phyloP scores from a whole-genome alignment of 2,797 vertebrate species.

The Tinamus major region DNA sequence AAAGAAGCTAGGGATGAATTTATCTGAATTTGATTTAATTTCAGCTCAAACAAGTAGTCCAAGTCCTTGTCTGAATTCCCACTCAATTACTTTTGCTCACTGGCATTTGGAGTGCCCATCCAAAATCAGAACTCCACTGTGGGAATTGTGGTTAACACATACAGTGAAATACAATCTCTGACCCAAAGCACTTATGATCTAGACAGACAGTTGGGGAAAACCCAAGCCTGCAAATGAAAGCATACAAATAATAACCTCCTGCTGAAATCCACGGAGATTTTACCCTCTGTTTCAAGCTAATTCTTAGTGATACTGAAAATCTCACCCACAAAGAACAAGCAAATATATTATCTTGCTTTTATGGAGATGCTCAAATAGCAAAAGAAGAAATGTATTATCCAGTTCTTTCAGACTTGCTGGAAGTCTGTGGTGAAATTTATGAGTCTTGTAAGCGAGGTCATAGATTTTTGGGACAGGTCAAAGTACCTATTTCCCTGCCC shows the following conservation, averaged over 20 bases:
- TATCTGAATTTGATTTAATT: slow-evolving; percentile 7
- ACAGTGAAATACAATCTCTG: neutral
- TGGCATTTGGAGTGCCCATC: neutral
- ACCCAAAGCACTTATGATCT: neutral
- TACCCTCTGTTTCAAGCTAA: slow-evolving; percentile 42
- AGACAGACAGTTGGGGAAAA: slow-evolving; percentile 24
- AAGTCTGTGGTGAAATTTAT: neutral
- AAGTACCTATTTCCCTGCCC: neutral
- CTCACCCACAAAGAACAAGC: slow-evolving; percentile 28
- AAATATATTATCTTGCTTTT: slow-evolving; percentile 31
- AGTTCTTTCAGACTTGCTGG: neutral
- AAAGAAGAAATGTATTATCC: neutral
- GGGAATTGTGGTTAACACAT: neutral
- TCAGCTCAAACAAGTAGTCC: neutral
- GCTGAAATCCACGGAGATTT: slow-evolving; percentile 44
- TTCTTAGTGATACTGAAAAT: slow-evolving; percentile 50
- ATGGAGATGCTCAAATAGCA: slow-evolving; percentile 6
- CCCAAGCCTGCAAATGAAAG: slow-evolving; percentile 24
- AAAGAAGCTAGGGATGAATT: slow-evolving; percentile 48
- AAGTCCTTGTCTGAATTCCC: neutral
- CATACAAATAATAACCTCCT: slow-evolving; percentile 36
- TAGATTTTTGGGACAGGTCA: neutral
- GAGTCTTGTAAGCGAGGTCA: neutral
- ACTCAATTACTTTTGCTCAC: neutral
- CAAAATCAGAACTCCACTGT: neutral